Evolutionary conservation across 2,888 invertebrate genomes (phyloP).

Genomic region (Chrysodeixis includens): DNA sequence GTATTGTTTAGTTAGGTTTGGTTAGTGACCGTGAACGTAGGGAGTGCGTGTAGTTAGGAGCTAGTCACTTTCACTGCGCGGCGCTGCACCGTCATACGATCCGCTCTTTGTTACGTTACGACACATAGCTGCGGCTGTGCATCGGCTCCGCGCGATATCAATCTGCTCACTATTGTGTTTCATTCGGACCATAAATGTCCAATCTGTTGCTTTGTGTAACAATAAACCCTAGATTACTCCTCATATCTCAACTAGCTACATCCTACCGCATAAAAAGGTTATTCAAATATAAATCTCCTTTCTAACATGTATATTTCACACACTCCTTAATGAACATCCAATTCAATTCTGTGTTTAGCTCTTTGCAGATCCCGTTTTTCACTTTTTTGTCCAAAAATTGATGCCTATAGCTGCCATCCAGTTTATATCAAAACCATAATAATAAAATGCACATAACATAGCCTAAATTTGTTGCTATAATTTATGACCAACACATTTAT

Average conservation of each 20-base stretch:
- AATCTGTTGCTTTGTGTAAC: slow-evolving; percentile 48
- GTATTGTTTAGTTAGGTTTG: slow-evolving; percentile 31
- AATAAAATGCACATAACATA: too few relatives aligned
- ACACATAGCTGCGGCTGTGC: slow-evolving; percentile 41
- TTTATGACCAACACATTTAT: too few relatives aligned
- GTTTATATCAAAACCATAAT: too few relatives aligned
- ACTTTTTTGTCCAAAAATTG: too few relatives aligned
- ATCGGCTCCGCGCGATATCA: slow-evolving; percentile 46
- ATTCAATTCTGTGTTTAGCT: not conserved
- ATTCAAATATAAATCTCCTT: not conserved
- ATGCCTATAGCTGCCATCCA: too few relatives aligned
- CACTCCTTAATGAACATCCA: not conserved
- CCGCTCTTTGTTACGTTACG: slow-evolving; percentile 71
- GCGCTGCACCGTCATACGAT: slow-evolving; percentile 52
- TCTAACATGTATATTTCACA: not conserved
- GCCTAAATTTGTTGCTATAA: too few relatives aligned
- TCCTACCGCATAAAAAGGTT: slow-evolving; percentile 31
- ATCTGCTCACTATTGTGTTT: slow-evolving; percentile 46
- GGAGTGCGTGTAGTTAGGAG: slow-evolving; percentile 35
- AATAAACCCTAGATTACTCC: slow-evolving; percentile 44
- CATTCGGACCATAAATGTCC: slow-evolving; percentile 27
- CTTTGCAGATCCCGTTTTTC: not conserved
- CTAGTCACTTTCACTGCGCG: slow-evolving; percentile 66
- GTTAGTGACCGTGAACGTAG: slow-evolving; percentile 63
- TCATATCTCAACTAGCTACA: slow-evolving; percentile 30